phyloP scores from a whole-genome alignment of 2,888 invertebrate genomes.

The Pyrochroa serraticornis region DNA sequence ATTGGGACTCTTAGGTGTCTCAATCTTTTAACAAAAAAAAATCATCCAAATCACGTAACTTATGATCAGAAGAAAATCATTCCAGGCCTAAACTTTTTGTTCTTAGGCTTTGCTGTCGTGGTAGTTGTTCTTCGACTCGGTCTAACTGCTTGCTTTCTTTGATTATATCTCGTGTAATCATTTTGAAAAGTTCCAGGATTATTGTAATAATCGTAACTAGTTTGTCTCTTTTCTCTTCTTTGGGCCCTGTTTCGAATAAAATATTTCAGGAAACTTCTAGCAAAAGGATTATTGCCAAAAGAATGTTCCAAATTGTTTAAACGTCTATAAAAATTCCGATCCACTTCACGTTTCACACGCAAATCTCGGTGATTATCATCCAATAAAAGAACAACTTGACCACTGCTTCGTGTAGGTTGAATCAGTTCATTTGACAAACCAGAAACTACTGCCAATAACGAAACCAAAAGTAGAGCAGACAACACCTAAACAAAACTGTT shows the following conservation, averaged over 20 bases:
- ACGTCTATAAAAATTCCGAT: conserved; percentile 1
- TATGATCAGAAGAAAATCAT: too few species aligned
- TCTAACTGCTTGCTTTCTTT: too few species aligned
- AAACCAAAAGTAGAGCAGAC: not conserved
- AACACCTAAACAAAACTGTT: too few species aligned
- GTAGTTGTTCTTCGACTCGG: too few species aligned
- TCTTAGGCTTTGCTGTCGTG: too few species aligned
- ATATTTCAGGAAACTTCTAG: conserved; percentile 5
- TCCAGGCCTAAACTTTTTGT: too few species aligned
- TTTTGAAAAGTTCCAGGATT: not conserved
- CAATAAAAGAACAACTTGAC: not conserved
- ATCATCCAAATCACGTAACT: too few species aligned
- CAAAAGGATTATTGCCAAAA: not conserved
- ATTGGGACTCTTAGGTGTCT: too few species aligned
- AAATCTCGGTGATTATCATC: not conserved
- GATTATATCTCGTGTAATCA: too few species aligned
- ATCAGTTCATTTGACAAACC: too few species aligned
- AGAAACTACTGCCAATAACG: not conserved
- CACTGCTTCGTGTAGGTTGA: not conserved
- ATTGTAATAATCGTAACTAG: not conserved
- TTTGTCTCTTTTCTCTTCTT: not conserved
- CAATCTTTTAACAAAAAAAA: too few species aligned
- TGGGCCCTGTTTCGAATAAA: not conserved
- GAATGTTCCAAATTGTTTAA: not conserved
- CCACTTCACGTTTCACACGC: not conserved